phyloP scores from a whole-genome alignment of 2,113 vertebrate genomes.

The Cathartes aura region DNA sequence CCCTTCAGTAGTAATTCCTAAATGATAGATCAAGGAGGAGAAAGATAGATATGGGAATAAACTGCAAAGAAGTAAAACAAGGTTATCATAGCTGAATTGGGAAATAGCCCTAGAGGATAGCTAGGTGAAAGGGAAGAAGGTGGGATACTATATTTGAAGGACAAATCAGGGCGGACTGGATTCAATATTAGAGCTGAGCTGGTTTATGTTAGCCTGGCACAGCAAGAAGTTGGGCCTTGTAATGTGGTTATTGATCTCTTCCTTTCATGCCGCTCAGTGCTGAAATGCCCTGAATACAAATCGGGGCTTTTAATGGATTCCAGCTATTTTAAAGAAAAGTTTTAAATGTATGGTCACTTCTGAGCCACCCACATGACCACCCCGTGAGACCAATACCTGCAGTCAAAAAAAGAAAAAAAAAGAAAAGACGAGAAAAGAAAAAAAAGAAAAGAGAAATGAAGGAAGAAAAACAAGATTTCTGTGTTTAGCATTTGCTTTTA shows the following conservation, averaged over 20 bases:
- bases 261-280: background rate
- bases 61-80: background rate
- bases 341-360: background rate
- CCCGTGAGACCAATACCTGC: background rate
- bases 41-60: background rate
- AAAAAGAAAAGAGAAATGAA: background rate
- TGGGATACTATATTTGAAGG: background rate
- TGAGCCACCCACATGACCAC: background rate
- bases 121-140: background rate
- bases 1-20: background rate
- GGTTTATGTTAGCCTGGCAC: background rate
- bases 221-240: background rate
- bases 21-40: background rate
- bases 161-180: background rate
- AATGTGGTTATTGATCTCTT: constrained; percentile 49
- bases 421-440: background rate
- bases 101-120: background rate
- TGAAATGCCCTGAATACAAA: constrained; percentile 31
- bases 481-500: background rate
- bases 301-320: background rate
- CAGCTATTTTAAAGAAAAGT: background rate
- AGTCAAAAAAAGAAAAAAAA: background rate
- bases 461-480: background rate
- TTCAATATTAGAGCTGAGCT: background rate
- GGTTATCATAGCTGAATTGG: background rate